Base-by-base conservation (phyloP, 2,113 vertebrate genomes). In the Helogale parvula region DNA sequence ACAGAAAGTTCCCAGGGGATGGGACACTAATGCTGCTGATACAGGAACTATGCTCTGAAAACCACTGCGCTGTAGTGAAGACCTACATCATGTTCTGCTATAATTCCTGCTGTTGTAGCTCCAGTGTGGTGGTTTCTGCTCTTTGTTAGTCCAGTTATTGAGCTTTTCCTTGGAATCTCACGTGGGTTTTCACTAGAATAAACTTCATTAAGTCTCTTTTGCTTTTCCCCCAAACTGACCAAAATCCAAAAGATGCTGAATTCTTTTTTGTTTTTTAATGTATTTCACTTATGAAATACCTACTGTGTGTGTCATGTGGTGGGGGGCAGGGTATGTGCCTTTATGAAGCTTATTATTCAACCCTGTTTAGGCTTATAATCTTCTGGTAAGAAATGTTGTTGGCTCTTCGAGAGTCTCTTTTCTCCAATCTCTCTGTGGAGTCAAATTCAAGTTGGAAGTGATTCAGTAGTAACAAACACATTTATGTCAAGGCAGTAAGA, bases 361-460 rank as follows among this genome's bases (percentile, higher is more conserved):
- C 13, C 2, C 19, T 76, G 15, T 13, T 92, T 35, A 29, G 19
- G 25, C 33, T 81, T 74, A 54, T n/a, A 87, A 69, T 68, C n/a
- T 84, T 93, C 12, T 33, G 47, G 19, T 47, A 65, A 8, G 27
- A 52, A 68, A 57, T 71, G 10, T 82, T 41, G 15, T 21, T 94
- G 68, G 14, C 21, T 95, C 45, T 80, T 60, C n/a, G 3, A 82
- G 2, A 14, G 4, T 27, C 31, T 74, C 1, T 38, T 63, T 96
- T 90, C 33, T 50, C 60, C 19, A 29, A 13, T 54, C 13, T 92
- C 21, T 92, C 27, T 47, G 27, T 69, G 33, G 35, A 10, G 16
- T 95, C 38, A 65, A 92, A 90, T 74, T 95, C 57, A 88, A 95
- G 29, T 88, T 81, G 38, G 33, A 95, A 93, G 45, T 74, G 82